Conservation (phyloP, 2,113 vertebrate genomes). For the Neoarius graeffei region DNA sequence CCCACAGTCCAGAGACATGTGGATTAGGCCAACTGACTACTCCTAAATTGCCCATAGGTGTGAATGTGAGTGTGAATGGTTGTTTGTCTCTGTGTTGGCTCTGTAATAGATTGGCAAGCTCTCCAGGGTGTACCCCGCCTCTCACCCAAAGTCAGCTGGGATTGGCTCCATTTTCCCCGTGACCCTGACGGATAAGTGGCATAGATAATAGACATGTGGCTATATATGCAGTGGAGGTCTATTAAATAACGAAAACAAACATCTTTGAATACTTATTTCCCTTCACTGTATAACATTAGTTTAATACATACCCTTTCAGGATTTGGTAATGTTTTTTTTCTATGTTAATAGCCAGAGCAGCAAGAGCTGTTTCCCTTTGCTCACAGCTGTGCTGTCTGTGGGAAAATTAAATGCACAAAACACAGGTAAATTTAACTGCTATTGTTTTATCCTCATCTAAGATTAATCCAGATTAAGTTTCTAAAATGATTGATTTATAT, state of each 20-base stretch:
- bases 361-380: conserved; percentile 90
- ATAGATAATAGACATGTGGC: too few relatives aligned
- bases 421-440: conserved; percentile 80
- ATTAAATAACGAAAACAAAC: not conserved
- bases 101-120: too few relatives aligned
- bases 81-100: too few relatives aligned
- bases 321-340: not conserved
- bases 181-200: too few relatives aligned
- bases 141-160: too few relatives aligned
- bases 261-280: not conserved
- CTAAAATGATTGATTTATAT: not conserved
- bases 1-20: too few relatives aligned
- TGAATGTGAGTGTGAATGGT: too few relatives aligned
- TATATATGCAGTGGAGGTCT: not conserved
- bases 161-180: too few relatives aligned
- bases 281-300: not conserved
- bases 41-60: too few relatives aligned
- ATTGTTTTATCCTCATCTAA: not conserved
- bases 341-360: conserved; percentile 76
- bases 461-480: too few relatives aligned
- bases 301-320: not conserved
- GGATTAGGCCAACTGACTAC: too few relatives aligned
- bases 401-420: conserved; percentile 92
- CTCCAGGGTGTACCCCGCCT: too few relatives aligned
- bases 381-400: conserved; percentile 93